Evolutionary conservation across 2,888 invertebrate genomes (phyloP), one percentile per base, ranked within the genome.

Genomic region (Cryptus armator): DNA sequence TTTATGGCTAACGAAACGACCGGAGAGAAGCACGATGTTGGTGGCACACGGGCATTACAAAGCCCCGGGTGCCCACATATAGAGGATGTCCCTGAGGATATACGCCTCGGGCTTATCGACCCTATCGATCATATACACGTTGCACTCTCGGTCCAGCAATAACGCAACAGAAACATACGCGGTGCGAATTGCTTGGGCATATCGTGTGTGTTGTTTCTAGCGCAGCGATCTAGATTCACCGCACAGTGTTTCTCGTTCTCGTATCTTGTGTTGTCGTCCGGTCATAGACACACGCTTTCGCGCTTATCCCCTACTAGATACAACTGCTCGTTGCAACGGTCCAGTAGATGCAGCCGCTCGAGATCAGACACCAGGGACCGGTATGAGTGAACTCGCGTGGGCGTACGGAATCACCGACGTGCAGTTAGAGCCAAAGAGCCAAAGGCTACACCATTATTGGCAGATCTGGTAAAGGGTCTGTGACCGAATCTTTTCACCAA

Each of bases 21-120:
- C 76, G 32, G 29, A 64, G 29, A 64, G 70, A 64, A 48, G 64
- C 68, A 59, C 70, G 48, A 67, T 14, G 71, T 56, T 44, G 75
- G 77, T 84, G 81, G 78, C 81, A 72, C 71, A 62, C 51, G 66
- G 71, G 70, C 62, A 84, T 81, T 81, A 78, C 59, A 81, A 56
- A 81, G 76, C 62, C 70, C 62, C 70, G 59, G 68, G 62, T 62
- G 43, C n/a, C 14, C 37, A 29, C 46, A 44, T 56, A 59, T 44
- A 76, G 67, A 81, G 84, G 78, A 81, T 72, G 75, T 76, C 85
- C 82, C 82, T 62, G 75, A 85, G 82, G 79, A 85, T 85, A 81
- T 85, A 82, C 79, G 76, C 82, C 75, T 74, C 82, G 71, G 85
- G 82, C 82, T 85, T 85, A 85, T 85, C 82, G 85, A 82, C 82